These are phyloP conservation scores for Miltochrista miniata DNA, from an alignment of 2,888 invertebrate species.

Conservation along the genomic window DNA sequence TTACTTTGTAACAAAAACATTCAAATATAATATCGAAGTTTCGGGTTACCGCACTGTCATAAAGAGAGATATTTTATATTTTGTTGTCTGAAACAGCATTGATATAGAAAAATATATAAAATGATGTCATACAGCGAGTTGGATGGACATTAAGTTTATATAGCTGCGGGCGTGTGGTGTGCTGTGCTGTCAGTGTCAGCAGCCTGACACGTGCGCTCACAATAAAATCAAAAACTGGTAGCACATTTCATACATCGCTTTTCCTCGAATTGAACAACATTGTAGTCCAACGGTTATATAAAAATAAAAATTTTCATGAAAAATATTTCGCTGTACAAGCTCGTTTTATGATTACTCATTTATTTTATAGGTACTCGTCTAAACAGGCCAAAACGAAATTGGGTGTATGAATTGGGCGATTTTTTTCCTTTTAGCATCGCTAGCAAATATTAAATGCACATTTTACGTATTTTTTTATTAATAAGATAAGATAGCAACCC, in stretches of 20 bases:
- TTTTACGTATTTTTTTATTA: no score
- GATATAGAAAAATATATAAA: background rate
- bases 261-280: background rate
- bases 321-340: background rate
- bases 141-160: slow-evolving; percentile 3
- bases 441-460: no score
- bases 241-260: background rate
- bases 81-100: no score
- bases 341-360: no score
- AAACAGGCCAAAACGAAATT: no score
- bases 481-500: no score
- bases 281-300: background rate
- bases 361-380: no score
- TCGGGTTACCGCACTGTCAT: background rate
- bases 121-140: background rate
- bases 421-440: no score
- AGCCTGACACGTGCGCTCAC: slow-evolving; percentile 6
- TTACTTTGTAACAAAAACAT: no score
- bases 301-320: no score
- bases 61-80: background rate
- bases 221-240: slow-evolving; percentile 6
- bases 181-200: slow-evolving; percentile 4
- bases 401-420: no score
- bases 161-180: background rate
- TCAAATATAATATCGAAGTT: no score